phyloP scores from a whole-genome alignment of 2,113 vertebrate genomes.

The Hirundichthys speculiger region DNA sequence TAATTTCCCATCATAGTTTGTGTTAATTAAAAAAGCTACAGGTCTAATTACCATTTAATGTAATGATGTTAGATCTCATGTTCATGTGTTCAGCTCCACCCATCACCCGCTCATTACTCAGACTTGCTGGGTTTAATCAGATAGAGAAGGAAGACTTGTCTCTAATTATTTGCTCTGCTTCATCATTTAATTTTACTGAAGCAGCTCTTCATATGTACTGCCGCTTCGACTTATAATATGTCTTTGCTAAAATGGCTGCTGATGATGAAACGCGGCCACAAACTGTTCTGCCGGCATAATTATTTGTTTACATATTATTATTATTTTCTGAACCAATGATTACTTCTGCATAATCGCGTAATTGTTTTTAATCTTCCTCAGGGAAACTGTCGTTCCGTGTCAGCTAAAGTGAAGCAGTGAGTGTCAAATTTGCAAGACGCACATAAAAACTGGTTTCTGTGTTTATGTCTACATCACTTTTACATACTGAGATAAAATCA shows the following conservation, averaged over 20 bases:
- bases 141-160: conserved; percentile 69
- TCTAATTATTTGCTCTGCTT: conserved; percentile 78
- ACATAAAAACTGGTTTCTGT: neutral
- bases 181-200: conserved; percentile 72
- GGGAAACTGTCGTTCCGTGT: neutral
- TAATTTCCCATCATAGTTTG: conserved; percentile 81
- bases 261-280: conserved; percentile 36
- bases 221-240: conserved; percentile 34
- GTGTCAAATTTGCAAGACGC: neutral
- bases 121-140: conserved; percentile 77
- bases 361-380: neutral
- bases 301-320: conserved; percentile 32
- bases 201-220: conserved; percentile 40
- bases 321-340: conserved; percentile 2
- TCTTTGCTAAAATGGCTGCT: conserved; percentile 11
- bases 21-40: conserved; percentile 82
- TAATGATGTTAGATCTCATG: conserved; percentile 82
- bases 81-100: conserved; percentile 74
- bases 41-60: conserved; percentile 81
- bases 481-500: neutral
- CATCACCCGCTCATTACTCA: conserved; percentile 75
- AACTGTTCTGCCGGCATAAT: conserved; percentile 28
- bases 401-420: neutral
- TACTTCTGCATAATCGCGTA: neutral
- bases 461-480: neutral